Evolutionary conservation across 2,888 invertebrate species (phyloP).

Genomic region (Eristalinus aeneus): DNA sequence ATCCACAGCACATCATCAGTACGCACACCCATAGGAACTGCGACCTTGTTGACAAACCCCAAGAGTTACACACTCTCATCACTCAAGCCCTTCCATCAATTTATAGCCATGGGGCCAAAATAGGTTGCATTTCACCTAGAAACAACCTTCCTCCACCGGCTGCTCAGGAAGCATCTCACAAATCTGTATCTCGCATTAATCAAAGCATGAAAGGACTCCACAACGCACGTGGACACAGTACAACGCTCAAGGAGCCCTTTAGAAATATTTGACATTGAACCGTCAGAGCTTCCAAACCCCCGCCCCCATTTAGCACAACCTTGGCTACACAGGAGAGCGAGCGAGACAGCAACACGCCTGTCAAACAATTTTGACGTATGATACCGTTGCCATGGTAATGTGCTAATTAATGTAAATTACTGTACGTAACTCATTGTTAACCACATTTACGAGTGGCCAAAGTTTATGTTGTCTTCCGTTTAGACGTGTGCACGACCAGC

Average conservation of each 20-base stretch:
- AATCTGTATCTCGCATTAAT: no score
- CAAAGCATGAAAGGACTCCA: no score
- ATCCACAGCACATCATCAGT: no score
- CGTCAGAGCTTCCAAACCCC: neutral
- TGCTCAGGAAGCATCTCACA: no score
- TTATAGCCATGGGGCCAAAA: no score
- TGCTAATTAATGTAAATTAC: slow-evolving; percentile 56
- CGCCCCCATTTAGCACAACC: neutral
- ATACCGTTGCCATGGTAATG: slow-evolving; percentile 33
- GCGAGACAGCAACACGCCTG: neutral
- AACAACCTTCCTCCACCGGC: no score
- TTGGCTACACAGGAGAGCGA: neutral
- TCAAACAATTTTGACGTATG: slow-evolving; percentile 20
- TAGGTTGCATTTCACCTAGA: no score
- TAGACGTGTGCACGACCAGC: neutral
- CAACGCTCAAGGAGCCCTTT: neutral
- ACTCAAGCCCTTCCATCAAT: no score
- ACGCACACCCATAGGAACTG: no score
- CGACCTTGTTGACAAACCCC: no score
- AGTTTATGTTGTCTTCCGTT: neutral
- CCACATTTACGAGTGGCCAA: slow-evolving; percentile 31
- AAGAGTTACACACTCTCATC: no score
- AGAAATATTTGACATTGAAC: slow-evolving; percentile 13
- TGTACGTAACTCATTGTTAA: slow-evolving; percentile 41
- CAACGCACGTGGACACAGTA: neutral